A percentile compares a stretch with the other conserved stretches of the same genome.
These are phyloP conservation scores for Oryzias melastigma DNA, from an alignment of 2,113 vertebrate species.

Conservation along the genomic window DNA sequence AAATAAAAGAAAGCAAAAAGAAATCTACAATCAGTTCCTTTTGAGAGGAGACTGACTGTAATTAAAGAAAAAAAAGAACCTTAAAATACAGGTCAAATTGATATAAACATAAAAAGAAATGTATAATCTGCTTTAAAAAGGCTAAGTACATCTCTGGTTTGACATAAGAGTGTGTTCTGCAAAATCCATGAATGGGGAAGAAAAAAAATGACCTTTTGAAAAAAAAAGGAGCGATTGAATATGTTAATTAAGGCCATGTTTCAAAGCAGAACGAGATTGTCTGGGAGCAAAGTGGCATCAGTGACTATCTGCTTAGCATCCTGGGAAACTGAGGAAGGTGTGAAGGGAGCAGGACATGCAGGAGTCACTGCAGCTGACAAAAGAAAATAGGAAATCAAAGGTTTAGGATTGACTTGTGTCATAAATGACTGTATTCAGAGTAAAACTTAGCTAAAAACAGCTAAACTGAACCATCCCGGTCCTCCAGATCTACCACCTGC, in stretches of 20 bases:
- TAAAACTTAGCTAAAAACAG: too few relatives aligned
- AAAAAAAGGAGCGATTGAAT: constrained; percentile 50
- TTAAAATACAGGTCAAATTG: constrained; percentile 5
- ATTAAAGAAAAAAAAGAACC: neutral
- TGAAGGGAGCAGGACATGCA: constrained; percentile 1
- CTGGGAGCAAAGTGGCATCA: constrained; percentile 8
- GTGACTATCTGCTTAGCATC: constrained; percentile 27
- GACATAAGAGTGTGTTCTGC: constrained; percentile 21
- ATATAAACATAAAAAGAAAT: constrained; percentile 8
- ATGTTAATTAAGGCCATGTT: constrained; percentile 58
- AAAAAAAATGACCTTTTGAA: constrained; percentile 45
- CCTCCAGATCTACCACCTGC: too few relatives aligned
- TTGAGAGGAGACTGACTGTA: constrained; percentile 1
- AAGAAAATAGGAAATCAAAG: neutral
- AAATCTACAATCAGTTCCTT: constrained; percentile 18
- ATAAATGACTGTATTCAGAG: too few relatives aligned
- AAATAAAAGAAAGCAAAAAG: constrained; percentile 12
- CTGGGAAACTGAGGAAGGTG: constrained; percentile 6
- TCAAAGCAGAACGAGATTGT: constrained; percentile 27
- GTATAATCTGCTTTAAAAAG: neutral
- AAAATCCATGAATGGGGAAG: constrained; percentile 36
- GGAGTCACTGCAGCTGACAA: neutral
- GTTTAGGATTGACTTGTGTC: too few relatives aligned
- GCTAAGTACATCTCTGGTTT: neutral
- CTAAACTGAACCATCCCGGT: too few relatives aligned